Conservation (phyloP, 2,888 invertebrate species). For the Silvanus unidentatus region DNA sequence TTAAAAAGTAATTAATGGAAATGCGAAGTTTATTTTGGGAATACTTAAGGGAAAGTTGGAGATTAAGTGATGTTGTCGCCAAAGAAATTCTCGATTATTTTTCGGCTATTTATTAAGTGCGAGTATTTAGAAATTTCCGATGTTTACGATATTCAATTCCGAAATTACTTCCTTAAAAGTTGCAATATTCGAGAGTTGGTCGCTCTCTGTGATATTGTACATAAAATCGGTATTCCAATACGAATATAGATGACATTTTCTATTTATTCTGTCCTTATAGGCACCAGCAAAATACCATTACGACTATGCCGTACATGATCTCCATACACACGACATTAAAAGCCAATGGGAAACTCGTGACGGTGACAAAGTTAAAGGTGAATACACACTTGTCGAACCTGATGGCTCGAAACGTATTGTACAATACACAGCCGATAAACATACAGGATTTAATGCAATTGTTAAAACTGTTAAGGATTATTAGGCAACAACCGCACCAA, state of each 20-base stretch:
- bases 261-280: conserved; percentile 37
- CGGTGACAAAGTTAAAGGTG: conserved; percentile 46
- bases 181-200: no score
- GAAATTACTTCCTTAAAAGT: no score
- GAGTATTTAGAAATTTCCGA: no score
- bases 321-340: conserved; percentile 48
- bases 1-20: no score
- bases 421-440: conserved; percentile 42
- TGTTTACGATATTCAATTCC: no score
- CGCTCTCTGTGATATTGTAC: background rate
- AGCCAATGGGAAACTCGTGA: conserved; percentile 47
- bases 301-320: conserved; percentile 47
- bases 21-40: no score
- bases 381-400: conserved; percentile 44
- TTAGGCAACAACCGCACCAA: conserved; percentile 20
- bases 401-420: conserved; percentile 43
- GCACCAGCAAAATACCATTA: conserved; percentile 45
- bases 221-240: background rate
- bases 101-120: no score
- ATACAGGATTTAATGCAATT: conserved; percentile 41
- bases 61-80: no score
- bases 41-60: no score
- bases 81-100: no score
- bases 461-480: conserved; percentile 37
- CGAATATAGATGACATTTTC: conserved; percentile 13